Evolutionary conservation across 2,797 vertebrate genomes (phyloP).

Genomic region (Anabacerthia variegaticeps): DNA sequence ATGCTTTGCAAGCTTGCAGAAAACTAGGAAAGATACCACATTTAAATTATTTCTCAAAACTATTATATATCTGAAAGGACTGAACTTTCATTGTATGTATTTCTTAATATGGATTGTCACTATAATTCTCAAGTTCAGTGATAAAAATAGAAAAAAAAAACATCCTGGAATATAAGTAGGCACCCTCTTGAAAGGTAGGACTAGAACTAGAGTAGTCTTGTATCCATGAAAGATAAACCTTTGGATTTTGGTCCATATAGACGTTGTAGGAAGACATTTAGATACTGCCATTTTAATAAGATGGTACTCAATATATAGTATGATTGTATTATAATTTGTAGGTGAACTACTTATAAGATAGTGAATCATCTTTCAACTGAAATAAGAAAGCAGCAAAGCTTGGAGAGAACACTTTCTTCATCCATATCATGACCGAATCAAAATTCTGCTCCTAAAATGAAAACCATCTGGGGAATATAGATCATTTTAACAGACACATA

Average conservation of each 20-base stretch:
- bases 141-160: neutral
- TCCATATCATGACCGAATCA: neutral
- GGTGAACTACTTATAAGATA: neutral
- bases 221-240: neutral
- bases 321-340: neutral
- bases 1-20: neutral
- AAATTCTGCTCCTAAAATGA: neutral
- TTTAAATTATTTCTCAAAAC: neutral
- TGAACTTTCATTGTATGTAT: neutral
- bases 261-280: neutral
- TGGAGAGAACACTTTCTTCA: neutral
- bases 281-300: neutral
- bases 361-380: neutral
- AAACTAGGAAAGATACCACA: neutral
- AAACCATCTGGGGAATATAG: neutral
- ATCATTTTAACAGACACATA: neutral
- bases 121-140: neutral
- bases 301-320: neutral
- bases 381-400: neutral
- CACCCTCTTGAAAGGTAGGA: neutral
- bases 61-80: neutral
- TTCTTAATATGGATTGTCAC: neutral
- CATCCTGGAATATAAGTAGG: fast-evolving
- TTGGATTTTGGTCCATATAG: neutral
- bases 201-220: neutral